Percentiles rank a stretch among this genome's conserved stretches.
Evolutionary conservation across 2,888 invertebrate genomes (phyloP).

Genomic region (Entomobrya multifasciata): DNA sequence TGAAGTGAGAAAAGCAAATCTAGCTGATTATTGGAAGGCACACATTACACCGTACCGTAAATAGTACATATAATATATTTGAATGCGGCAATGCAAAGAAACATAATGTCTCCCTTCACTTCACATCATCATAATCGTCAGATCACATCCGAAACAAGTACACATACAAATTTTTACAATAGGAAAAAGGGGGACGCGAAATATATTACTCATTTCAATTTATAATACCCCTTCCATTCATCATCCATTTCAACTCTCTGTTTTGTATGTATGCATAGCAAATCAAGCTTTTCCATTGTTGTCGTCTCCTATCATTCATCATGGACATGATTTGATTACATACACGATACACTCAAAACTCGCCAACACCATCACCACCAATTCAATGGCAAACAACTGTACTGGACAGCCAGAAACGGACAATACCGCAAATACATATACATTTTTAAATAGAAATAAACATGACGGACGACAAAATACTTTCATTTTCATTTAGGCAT

Average conservation of each 20-base stretch:
- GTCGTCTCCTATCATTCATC: neutral
- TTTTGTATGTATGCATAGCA: conserved; percentile 29
- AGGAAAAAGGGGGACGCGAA: neutral
- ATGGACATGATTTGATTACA: no score
- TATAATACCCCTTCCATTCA: neutral
- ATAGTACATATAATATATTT: neutral
- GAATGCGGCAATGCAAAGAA: neutral
- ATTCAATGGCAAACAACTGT: neutral
- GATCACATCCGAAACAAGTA: neutral
- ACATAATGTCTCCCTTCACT: neutral
- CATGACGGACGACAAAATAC: conserved; percentile 40
- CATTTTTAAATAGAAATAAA: neutral
- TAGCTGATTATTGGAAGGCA: neutral
- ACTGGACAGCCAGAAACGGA: conserved; percentile 15
- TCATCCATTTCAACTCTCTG: neutral
- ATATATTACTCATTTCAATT: conserved; percentile 27
- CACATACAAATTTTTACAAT: neutral
- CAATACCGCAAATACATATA: conserved; percentile 23
- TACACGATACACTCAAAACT: no score
- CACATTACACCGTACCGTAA: neutral
- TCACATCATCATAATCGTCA: neutral
- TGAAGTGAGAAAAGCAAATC: neutral
- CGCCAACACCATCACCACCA: neutral
- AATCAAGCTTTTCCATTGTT: conserved; percentile 18
- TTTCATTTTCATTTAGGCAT: conserved; percentile 27